Percentiles rank a stretch among this genome's conserved stretches.
Conservation (phyloP, 2,797 vertebrate genomes). For the Phrynocephalus guinanensis region DNA sequence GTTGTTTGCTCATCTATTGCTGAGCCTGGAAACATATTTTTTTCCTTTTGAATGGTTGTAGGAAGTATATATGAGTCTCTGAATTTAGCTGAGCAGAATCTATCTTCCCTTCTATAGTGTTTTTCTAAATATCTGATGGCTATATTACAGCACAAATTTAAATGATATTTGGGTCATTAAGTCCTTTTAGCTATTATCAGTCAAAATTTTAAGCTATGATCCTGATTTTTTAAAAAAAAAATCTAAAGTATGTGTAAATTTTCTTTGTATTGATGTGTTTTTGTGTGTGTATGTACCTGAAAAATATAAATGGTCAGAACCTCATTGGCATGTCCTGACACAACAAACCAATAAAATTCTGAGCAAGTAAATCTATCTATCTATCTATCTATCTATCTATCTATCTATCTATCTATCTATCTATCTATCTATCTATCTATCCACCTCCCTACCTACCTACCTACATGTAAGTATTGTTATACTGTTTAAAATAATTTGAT, state of each 20-base stretch:
- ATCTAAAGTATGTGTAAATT: slow-evolving; percentile 45
- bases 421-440: too few relatives aligned
- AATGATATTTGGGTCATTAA: not conserved
- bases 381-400: too few relatives aligned
- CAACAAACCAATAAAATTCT: too few relatives aligned
- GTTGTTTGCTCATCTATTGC: not conserved
- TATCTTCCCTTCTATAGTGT: not conserved
- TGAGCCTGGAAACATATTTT: not conserved
- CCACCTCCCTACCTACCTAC: too few relatives aligned
- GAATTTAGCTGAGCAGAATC: not conserved
- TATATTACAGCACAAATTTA: not conserved
- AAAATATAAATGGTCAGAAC: too few relatives aligned
- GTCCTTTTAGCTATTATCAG: not conserved
- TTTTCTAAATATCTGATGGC: not conserved
- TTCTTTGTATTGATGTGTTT: too few relatives aligned
- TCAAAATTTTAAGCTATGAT: slow-evolving; percentile 18
- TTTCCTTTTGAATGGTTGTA: not conserved
- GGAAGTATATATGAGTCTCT: not conserved
- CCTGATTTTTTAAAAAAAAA: not conserved
- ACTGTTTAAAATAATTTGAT: slow-evolving; percentile 9
- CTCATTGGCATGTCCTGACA: too few relatives aligned
- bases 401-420: too few relatives aligned
- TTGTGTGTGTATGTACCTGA: too few relatives aligned
- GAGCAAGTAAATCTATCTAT: too few relatives aligned
- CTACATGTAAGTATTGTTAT: slow-evolving; percentile 38